Evolutionary conservation across 2,113 vertebrate species (phyloP).

Genomic region (Oreochromis aureus): DNA sequence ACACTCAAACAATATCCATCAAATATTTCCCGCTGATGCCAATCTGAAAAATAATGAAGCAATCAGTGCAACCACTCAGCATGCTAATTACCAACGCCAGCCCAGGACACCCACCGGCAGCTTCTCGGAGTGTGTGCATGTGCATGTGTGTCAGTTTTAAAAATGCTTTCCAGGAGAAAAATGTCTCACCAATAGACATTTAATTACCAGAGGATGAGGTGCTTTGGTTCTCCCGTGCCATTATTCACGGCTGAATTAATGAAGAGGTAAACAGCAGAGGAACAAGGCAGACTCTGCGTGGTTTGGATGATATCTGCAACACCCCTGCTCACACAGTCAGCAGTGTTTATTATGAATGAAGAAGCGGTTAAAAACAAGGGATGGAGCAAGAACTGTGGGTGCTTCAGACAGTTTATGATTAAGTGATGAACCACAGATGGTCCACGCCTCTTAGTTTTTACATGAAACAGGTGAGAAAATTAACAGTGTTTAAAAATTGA

Average conservation of each 20-base stretch:
- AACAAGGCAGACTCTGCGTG: slow-evolving; percentile 5
- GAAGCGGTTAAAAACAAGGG: neutral
- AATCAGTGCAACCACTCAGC: slow-evolving; percentile 64
- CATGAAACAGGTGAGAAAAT: neutral
- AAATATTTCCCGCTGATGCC: slow-evolving; percentile 37
- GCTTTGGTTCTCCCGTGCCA: slow-evolving; percentile 10
- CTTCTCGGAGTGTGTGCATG: neutral
- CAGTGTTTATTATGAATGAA: slow-evolving; percentile 28
- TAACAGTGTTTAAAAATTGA: neutral
- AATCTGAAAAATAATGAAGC: slow-evolving; percentile 65
- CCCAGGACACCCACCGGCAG: slow-evolving; percentile 5
- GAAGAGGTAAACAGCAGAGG: slow-evolving; percentile 51
- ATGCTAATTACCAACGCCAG: slow-evolving; percentile 53
- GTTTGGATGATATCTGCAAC: slow-evolving; percentile 1
- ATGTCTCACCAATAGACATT: slow-evolving; percentile 41
- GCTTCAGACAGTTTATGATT: neutral
- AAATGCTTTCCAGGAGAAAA: slow-evolving; percentile 20
- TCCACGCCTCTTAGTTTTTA: neutral
- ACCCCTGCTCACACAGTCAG: slow-evolving; percentile 10
- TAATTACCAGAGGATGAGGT: slow-evolving; percentile 56
- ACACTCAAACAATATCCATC: slow-evolving; percentile 55
- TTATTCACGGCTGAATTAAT: slow-evolving; percentile 60
- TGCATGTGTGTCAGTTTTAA: neutral
- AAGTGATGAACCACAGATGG: slow-evolving; percentile 15
- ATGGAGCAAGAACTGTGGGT: neutral